These are phyloP conservation scores for Carposina sasakii DNA, from an alignment of 1,140 invertebrate genomes.

Conservation along the genomic window DNA sequence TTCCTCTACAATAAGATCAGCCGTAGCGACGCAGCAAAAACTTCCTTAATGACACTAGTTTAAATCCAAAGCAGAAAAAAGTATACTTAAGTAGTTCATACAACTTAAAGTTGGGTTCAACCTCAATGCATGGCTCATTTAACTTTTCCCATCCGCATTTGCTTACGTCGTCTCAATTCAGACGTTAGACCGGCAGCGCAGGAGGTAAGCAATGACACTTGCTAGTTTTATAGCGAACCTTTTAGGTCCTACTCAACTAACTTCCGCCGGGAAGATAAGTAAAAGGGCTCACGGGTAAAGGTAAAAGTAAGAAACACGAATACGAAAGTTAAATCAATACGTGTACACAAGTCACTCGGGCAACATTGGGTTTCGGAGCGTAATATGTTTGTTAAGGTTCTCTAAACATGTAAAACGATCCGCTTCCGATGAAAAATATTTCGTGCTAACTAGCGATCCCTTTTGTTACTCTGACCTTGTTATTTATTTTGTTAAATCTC, in stretches of 20 bases:
- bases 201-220: conserved; percentile 39
- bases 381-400: too few species aligned
- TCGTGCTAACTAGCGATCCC: too few species aligned
- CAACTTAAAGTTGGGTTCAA: conserved; percentile 34
- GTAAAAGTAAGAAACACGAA: conserved; percentile 11
- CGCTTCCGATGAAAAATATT: too few species aligned
- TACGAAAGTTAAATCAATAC: conserved; percentile 6
- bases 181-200: conserved; percentile 31
- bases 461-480: too few species aligned
- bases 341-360: too few species aligned
- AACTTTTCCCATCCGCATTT: conserved; percentile 46
- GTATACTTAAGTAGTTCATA: conserved; percentile 26
- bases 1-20: too few species aligned
- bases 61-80: conserved; percentile 31
- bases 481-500: too few species aligned
- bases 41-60: conserved; percentile 16
- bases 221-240: conserved; percentile 45
- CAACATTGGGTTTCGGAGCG: too few species aligned
- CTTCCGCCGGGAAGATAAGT: conserved; percentile 23
- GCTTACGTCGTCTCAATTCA: too few species aligned
- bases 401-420: too few species aligned
- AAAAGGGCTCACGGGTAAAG: conserved; percentile 15
- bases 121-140: conserved; percentile 43
- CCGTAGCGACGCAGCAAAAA: too few species aligned
- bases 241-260: conserved; percentile 31